phyloP scores from a whole-genome alignment of 2,888 invertebrate genomes.

The Melinopterus prodromus region DNA sequence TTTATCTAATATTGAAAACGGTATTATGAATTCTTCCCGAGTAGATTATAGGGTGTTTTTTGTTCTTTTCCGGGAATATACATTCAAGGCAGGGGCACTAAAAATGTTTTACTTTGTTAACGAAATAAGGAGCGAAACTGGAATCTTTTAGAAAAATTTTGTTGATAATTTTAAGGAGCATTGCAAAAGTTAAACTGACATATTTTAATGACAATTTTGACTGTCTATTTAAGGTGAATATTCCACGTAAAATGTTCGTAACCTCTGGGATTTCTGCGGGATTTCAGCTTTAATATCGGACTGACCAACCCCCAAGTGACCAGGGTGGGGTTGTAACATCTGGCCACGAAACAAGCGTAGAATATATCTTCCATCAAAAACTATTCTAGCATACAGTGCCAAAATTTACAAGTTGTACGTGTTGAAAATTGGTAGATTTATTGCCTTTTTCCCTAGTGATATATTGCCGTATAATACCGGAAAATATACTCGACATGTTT shows the following conservation, averaged over 20 bases:
- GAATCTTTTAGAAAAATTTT: no score
- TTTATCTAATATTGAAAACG: slow-evolving; percentile 15
- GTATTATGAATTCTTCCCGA: slow-evolving; percentile 10
- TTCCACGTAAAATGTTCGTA: neutral
- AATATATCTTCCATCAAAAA: slow-evolving; percentile 11
- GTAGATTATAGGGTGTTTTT: slow-evolving; percentile 13
- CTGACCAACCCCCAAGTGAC: slow-evolving; percentile 4
- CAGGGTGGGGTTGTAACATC: slow-evolving; percentile 10
- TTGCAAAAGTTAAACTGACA: no score
- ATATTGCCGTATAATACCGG: neutral
- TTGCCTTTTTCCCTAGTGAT: neutral
- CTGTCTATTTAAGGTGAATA: neutral
- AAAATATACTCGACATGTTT: neutral
- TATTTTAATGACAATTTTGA: no score
- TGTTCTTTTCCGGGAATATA: neutral
- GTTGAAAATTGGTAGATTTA: neutral
- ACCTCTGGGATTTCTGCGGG: neutral
- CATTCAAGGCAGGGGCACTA: neutral
- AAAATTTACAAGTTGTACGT: neutral
- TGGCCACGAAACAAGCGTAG: slow-evolving; percentile 4
- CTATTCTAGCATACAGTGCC: slow-evolving; percentile 11
- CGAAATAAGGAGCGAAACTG: neutral
- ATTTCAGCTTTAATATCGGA: neutral
- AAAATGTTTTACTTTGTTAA: neutral
- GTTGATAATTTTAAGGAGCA: no score